Conservation (phyloP, 23 tunicate genomes). For the Phallusia fumigata region DNA sequence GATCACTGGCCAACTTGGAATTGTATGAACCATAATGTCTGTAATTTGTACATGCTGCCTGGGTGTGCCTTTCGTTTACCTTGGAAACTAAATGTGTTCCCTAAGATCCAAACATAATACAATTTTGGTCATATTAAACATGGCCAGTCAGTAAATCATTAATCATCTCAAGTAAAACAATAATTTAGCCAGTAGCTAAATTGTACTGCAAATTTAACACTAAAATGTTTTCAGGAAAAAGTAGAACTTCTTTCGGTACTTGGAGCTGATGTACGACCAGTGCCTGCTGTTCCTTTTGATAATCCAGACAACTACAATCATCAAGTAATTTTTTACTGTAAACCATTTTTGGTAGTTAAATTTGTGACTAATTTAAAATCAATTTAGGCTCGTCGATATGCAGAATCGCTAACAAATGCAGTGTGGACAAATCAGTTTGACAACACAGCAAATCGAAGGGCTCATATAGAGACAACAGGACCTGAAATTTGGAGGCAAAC, state of each 20-base stretch:
- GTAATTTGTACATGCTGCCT: too few relatives aligned
- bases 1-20: too few relatives aligned
- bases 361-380: not conserved
- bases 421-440: slow-evolving; percentile 98
- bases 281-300: slow-evolving; percentile 97
- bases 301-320: slow-evolving; percentile 95
- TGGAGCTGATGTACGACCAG: slow-evolving; percentile 97
- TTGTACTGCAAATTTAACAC: not conserved
- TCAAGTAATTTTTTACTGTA: slow-evolving; percentile 32
- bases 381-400: slow-evolving; percentile 79
- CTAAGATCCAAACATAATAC: too few relatives aligned
- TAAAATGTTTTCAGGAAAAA: slow-evolving; percentile 61
- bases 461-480: slow-evolving; percentile 94
- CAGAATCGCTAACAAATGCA: slow-evolving; percentile 74
- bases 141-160: too few relatives aligned
- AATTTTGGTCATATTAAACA: too few relatives aligned
- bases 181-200: too few relatives aligned
- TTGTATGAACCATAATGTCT: too few relatives aligned
- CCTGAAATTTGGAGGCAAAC: slow-evolving; percentile 98
- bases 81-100: too few relatives aligned
- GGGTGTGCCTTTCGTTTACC: too few relatives aligned
- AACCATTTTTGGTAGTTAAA: not conserved
- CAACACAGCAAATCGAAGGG: slow-evolving; percentile 82
- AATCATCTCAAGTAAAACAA: too few relatives aligned
- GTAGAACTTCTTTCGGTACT: slow-evolving; percentile 69